A percentile compares a stretch with the other conserved stretches of the same genome.
Evolutionary conservation across 1,140 invertebrate genomes (phyloP).

Genomic region (Dufourea novaeangliae): DNA sequence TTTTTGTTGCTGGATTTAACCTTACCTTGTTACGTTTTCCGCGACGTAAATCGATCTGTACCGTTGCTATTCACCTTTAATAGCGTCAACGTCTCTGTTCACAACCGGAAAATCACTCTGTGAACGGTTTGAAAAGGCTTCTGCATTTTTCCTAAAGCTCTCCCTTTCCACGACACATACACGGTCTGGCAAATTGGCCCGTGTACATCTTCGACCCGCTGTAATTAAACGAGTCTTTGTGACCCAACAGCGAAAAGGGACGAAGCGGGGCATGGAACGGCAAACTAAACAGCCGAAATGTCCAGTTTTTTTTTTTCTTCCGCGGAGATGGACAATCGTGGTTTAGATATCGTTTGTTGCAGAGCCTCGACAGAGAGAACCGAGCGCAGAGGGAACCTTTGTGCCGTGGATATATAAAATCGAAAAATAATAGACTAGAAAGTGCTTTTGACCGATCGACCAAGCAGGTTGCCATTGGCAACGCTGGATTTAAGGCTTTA

Average conservation of each 20-base stretch:
- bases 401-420: constrained; percentile 41
- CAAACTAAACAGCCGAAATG: background rate
- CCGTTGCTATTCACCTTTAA: too few relatives aligned
- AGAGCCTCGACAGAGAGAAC: too few relatives aligned
- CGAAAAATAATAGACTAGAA: constrained; percentile 63
- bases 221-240: too few relatives aligned
- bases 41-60: too few relatives aligned
- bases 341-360: background rate
- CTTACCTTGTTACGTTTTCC: too few relatives aligned
- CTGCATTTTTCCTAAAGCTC: too few relatives aligned
- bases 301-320: background rate
- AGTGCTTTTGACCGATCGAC: constrained; percentile 71
- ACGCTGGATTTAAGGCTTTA: constrained; percentile 69
- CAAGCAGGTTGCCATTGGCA: constrained; percentile 73
- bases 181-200: background rate
- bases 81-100: too few relatives aligned
- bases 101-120: too few relatives aligned
- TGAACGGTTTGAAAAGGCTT: too few relatives aligned
- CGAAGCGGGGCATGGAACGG: background rate
- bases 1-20: too few relatives aligned
- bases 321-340: background rate
- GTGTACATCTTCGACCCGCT: background rate
- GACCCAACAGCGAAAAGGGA: background rate
- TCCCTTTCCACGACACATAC: too few relatives aligned
- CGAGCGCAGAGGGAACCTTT: constrained; percentile 10